Conservation (phyloP, 2,888 invertebrate genomes). For the Mythimna loreyi region DNA sequence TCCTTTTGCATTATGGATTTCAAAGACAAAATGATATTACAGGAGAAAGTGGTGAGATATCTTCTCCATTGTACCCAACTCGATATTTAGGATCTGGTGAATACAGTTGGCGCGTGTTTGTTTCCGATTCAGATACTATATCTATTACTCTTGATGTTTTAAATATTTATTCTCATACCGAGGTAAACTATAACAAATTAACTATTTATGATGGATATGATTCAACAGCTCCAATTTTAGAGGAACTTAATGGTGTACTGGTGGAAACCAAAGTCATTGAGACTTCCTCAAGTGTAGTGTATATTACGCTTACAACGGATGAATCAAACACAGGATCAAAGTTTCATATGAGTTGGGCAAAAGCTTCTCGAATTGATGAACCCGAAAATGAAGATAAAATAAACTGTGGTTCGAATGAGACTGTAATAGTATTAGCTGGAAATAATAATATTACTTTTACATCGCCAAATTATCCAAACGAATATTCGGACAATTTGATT, state of each 20-base stretch:
- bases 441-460: slow-evolving; percentile 76
- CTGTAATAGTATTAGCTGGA: slow-evolving; percentile 69
- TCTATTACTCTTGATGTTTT: slow-evolving; percentile 72
- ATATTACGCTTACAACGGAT: slow-evolving; percentile 88
- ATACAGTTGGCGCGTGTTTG: slow-evolving; percentile 94
- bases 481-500: slow-evolving; percentile 91
- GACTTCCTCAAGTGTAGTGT: slow-evolving; percentile 92
- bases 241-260: slow-evolving; percentile 89
- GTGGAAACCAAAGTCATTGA: slow-evolving; percentile 69
- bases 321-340: slow-evolving; percentile 83
- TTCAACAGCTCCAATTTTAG: slow-evolving; percentile 90
- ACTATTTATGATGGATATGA: slow-evolving; percentile 95
- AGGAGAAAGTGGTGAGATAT: slow-evolving; percentile 93
- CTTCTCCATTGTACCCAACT: slow-evolving; percentile 95
- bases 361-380: slow-evolving; percentile 59
- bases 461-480: slow-evolving; percentile 95
- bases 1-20: slow-evolving; percentile 93
- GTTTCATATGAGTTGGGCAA: slow-evolving; percentile 80
- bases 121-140: slow-evolving; percentile 69
- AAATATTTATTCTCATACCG: slow-evolving; percentile 76
- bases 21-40: slow-evolving; percentile 93
- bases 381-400: slow-evolving; percentile 51
- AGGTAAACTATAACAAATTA: slow-evolving; percentile 78
- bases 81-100: slow-evolving; percentile 81
- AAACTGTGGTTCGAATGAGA: slow-evolving; percentile 83